Conservation (phyloP, 1,140 invertebrate species). For the Lepidurus couesii region DNA sequence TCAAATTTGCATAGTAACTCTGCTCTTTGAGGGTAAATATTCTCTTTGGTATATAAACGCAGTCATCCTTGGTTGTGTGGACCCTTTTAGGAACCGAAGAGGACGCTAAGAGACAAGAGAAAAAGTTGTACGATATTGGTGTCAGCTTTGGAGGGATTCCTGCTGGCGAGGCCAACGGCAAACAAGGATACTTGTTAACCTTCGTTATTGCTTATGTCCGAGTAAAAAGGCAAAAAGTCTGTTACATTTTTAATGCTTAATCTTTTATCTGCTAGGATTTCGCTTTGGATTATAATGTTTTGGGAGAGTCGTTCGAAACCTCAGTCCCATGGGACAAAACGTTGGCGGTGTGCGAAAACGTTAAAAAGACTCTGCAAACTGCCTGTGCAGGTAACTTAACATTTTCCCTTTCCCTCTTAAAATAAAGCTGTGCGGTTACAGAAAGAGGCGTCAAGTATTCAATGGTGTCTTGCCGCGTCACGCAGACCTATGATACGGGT, state of each 20-base stretch:
- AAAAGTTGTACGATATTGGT: slow-evolving; percentile 76
- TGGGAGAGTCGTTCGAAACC: slow-evolving; percentile 97
- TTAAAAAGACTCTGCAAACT: slow-evolving; percentile 69
- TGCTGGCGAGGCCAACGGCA: slow-evolving; percentile 87
- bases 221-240: slow-evolving; percentile 47
- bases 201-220: slow-evolving; percentile 98
- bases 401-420: background rate
- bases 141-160: slow-evolving; percentile 66
- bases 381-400: slow-evolving; percentile 59
- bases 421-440: slow-evolving; percentile 40
- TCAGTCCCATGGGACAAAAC: slow-evolving; percentile 94
- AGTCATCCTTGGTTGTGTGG: slow-evolving; percentile 22
- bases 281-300: slow-evolving; percentile 76
- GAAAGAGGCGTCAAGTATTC: slow-evolving; percentile 55
- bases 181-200: slow-evolving; percentile 89
- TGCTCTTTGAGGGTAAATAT: slow-evolving; percentile 76
- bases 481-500: slow-evolving; percentile 94
- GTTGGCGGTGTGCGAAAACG: slow-evolving; percentile 75
- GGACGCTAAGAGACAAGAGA: slow-evolving; percentile 72
- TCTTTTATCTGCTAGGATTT: slow-evolving; percentile 64
- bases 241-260: background rate
- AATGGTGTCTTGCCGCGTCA: slow-evolving; percentile 76
- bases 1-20: slow-evolving; percentile 81
- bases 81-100: slow-evolving; percentile 51
- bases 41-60: slow-evolving; percentile 1